A percentile compares a stretch with the other conserved stretches of the same genome.
phyloP scores from a whole-genome alignment of 1,140 invertebrate species.

The Danaus melanippus region DNA sequence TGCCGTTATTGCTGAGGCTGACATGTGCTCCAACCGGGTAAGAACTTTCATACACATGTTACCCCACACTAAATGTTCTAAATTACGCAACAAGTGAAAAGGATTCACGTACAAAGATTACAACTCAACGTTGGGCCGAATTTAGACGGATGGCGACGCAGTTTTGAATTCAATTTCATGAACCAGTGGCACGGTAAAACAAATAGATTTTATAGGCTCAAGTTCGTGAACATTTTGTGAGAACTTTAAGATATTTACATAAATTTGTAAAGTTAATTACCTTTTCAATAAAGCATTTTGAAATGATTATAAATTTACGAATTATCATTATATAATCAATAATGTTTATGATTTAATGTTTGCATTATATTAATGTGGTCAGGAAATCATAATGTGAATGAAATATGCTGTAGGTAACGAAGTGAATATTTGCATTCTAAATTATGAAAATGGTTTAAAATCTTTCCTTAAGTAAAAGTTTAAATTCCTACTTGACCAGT shows the following conservation, averaged over 20 bases:
- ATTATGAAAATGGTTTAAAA: too few relatives aligned
- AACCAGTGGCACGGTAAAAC: constrained; percentile 21
- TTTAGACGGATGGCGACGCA: constrained; percentile 18
- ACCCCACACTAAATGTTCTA: constrained; percentile 28
- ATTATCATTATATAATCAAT: too few relatives aligned
- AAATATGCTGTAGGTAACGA: too few relatives aligned
- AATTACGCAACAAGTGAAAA: constrained; percentile 39
- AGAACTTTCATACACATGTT: constrained; percentile 37
- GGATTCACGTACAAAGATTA: constrained; percentile 23
- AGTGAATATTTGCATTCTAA: too few relatives aligned
- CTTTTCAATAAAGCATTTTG: constrained; percentile 5
- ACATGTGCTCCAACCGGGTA: constrained; percentile 31
- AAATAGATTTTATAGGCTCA: constrained; percentile 18
- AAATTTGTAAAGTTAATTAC: constrained; percentile 3
- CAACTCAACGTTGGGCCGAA: constrained; percentile 13
- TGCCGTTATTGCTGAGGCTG: constrained; percentile 34
- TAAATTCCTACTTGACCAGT: too few relatives aligned
- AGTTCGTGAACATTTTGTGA: constrained; percentile 11
- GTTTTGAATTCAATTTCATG: constrained; percentile 26
- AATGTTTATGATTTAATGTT: too few relatives aligned
- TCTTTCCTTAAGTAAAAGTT: too few relatives aligned
- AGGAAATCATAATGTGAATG: too few relatives aligned
- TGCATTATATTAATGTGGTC: too few relatives aligned
- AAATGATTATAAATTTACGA: not conserved
- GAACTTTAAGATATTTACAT: too few relatives aligned